Evolutionary conservation across 2,113 vertebrate species (phyloP).

Genomic region (Uropsilus gracilis): DNA sequence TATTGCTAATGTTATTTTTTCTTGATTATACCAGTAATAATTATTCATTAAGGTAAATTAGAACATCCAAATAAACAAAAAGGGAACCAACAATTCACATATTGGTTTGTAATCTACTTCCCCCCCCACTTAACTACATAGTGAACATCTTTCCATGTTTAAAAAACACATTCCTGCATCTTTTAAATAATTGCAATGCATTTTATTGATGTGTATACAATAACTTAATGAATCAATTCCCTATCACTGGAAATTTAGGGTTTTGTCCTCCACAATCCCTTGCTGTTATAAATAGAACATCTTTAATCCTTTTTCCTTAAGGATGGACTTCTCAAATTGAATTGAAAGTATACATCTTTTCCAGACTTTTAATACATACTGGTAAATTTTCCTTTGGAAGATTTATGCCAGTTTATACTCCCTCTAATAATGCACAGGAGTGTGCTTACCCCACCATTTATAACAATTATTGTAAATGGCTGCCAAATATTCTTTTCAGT

Average conservation of each 20-base stretch:
- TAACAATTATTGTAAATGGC: background rate
- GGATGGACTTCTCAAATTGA: constrained; percentile 29
- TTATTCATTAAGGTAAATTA: constrained; percentile 74
- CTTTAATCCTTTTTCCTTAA: constrained; percentile 53
- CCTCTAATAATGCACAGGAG: background rate
- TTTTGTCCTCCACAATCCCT: background rate
- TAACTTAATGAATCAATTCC: constrained; percentile 23
- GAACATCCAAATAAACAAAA: constrained; percentile 60
- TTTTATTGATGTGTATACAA: background rate
- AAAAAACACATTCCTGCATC: constrained; percentile 17
- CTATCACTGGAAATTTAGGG: background rate
- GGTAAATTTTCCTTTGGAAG: constrained; percentile 35
- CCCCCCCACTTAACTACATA: background rate
- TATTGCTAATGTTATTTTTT: constrained; percentile 28
- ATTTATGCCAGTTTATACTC: background rate
- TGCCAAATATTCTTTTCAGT: constrained; percentile 32
- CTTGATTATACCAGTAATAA: constrained; percentile 57
- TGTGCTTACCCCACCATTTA: background rate
- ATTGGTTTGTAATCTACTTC: constrained; percentile 43
- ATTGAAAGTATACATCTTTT: background rate
- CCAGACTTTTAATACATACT: background rate
- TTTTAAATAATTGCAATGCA: background rate
- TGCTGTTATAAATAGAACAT: constrained; percentile 15
- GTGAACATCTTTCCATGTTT: background rate
- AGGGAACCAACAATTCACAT: background rate